Evolutionary conservation across 1,140 invertebrate genomes (phyloP), one percentile per base, ranked within the genome.

Genomic region (Apis mellifera): DNA sequence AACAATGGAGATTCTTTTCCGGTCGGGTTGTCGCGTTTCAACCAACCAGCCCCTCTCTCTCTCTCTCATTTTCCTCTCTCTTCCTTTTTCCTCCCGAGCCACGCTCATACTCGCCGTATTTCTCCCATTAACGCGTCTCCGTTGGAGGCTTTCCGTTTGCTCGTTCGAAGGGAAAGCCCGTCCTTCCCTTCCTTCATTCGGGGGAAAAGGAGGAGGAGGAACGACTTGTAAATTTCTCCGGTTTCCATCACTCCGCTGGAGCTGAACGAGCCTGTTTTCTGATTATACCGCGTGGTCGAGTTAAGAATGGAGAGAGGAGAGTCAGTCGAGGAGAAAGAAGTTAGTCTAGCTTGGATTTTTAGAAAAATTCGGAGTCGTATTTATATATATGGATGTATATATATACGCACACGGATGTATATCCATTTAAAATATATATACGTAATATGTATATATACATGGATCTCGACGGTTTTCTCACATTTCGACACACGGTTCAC

Each of bases 1-100:
- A 84, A 90, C 89, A 88, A 90, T 82, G 66, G 73, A 65, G 23
- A 76, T 71, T 78, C 69, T 82, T 75, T 78, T 55, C 72, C 66
- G 64, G 32, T 19, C 8, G 50, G 42, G 8, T 50, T 60, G 65
- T 62, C 69, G 15, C 57, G n/a, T 54, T 60, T 55, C 62, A 55
- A 9, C 83, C 23, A 60, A 62, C 42, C 60, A 26, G 26, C 72
- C 13, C 55, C 1, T 21, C 50, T 5, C 48, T 78, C 26, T 9
- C 54, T 26, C 32, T 72, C 72, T 60, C 19, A 26, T 52, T 60
- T 80, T 64, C 13, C 66, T 26, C 50, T 5, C 57, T n/a, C n/a
- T 78, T 48, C 9, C 54, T 26, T 50, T 12, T 68, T 52, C 17
- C 48, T 15, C 21, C 7, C n/a, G n/a, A 7, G 17, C 9, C 9